Evolutionary conservation across 2,888 invertebrate genomes (phyloP), one percentile per base, ranked within the genome.

Genomic region (Epistrophella euchroma): DNA sequence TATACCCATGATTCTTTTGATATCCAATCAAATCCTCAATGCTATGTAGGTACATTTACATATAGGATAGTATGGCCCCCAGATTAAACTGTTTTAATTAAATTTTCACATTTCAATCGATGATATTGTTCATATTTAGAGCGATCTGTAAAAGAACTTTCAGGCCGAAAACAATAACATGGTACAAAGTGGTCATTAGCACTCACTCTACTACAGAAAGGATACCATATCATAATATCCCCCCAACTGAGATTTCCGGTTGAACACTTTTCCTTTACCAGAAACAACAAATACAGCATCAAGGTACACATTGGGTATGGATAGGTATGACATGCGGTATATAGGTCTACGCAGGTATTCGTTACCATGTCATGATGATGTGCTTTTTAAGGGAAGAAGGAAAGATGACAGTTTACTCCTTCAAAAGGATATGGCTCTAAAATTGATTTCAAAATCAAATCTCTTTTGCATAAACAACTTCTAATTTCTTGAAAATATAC

Each of bases 381-480:
- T 72, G 76, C 50, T 56, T 81, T 73, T 82, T 62, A 52, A 60
- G 72, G 58, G 64, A 68, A 55, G 75, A 47, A 32, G 28, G 60
- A 50, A 60, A 45, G 22, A 79, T 62, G 68, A 70, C 64, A 64
- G 62, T 71, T 83, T 43, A 70, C 70, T 71, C 50, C 74, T 74
- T 73, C 66, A 64, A 64, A 73, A 70, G 74, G 73, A 60, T 43
- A 50, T 47, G 19, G n/a, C 40, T 22, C 55, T 52, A 56, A 64
- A 68, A 81, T 73, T 74, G 81, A 86, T 82, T 73, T 70, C 43
- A 60, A 71, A 73, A 82, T 77, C 85, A 82, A 77, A 86, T 77
- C 81, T 86, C 76, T 77, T 86, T 86, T 86, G 81, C 85, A 86
- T 86, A 86, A 82, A 86, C 85, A 86, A 82, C 47, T 81, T 86